Evolutionary conservation across 2,113 vertebrate genomes (phyloP), one percentile per base, ranked within the genome.

Genomic region (Plecturocebus donacophilus): DNA sequence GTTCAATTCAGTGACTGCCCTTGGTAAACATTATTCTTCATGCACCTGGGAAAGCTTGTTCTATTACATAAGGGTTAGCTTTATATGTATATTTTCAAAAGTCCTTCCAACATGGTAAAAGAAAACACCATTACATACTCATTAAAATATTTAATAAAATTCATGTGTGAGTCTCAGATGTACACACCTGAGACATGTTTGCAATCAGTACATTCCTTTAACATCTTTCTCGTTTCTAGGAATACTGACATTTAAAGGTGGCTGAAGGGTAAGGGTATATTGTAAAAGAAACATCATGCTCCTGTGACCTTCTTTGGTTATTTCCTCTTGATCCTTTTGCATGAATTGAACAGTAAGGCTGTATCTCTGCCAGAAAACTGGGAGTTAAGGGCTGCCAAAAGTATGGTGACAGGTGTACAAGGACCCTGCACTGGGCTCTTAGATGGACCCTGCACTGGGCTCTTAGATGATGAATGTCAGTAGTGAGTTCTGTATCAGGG

Each of bases 21-120:
- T 19, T 97, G 94, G 91, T 96, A 96, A 97, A 70, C 90, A 85
- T 96, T 97, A 93, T 52, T 97, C 61, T 95, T 96, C 97, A 79
- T 97, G 71, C 70, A 90, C 5, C 94, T 87, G 0, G 94, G 13
- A 93, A 47, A 11, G 3, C 81, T 94, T 58, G 81, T 92, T 97
- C 84, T 97, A 58, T 97, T 97, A 64, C 11, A 0, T 84, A 97
- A 40, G 71, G 76, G 70, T 92, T 96, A 94, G 92, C 45, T 97
- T 94, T 96, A 94, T 64, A 80, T 56, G 97, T 94, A 97, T 96
- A 94, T 94, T 80, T 12, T 96, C 92, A 97, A 71, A 97, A 97
- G 86, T 95, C 84, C 81, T 96, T 77, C 90, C 40, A 10, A 30
- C 47, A 91, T 87, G 38, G 47, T 92, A 56, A 97, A 96, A 89